Percentiles rank a stretch among this genome's conserved stretches.
phyloP scores from a whole-genome alignment of 1,140 invertebrate genomes.

The Oreohelix idahoensis region DNA sequence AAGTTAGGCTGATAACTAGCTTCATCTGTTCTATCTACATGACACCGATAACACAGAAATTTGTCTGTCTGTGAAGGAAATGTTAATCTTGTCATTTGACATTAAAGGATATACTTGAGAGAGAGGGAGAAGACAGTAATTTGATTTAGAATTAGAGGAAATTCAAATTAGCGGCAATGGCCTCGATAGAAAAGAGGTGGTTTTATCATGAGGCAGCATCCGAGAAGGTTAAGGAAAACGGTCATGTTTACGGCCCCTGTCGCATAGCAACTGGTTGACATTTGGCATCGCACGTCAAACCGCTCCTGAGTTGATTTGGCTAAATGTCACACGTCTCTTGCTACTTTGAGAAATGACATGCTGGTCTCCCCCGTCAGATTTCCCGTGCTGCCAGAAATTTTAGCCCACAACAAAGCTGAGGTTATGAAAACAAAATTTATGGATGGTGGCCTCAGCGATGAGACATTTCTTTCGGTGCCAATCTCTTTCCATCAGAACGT shows the following conservation, averaged over 20 bases:
- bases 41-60: not conserved
- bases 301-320: not conserved
- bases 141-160: no score
- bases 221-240: not conserved
- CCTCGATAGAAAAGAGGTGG: not conserved
- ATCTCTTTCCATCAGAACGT: not conserved
- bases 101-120: not conserved
- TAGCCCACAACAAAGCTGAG: not conserved
- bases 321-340: not conserved
- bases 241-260: not conserved
- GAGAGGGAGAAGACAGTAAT: no score
- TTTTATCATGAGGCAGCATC: not conserved
- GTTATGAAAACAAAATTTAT: not conserved
- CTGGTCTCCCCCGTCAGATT: not conserved
- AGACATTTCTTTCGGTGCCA: not conserved
- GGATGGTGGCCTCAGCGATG: not conserved
- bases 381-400: not conserved
- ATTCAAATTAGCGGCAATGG: no score
- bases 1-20: no score
- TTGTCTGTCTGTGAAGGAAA: not conserved
- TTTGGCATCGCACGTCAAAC: constrained; percentile 1
- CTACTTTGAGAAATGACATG: not conserved
- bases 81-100: not conserved
- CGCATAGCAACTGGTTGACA: constrained; percentile 7
- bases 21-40: not conserved